Percentiles rank a stretch among this genome's conserved stretches.
phyloP scores from a whole-genome alignment of 1,140 invertebrate species.

The Hylaeus volcanicus region DNA sequence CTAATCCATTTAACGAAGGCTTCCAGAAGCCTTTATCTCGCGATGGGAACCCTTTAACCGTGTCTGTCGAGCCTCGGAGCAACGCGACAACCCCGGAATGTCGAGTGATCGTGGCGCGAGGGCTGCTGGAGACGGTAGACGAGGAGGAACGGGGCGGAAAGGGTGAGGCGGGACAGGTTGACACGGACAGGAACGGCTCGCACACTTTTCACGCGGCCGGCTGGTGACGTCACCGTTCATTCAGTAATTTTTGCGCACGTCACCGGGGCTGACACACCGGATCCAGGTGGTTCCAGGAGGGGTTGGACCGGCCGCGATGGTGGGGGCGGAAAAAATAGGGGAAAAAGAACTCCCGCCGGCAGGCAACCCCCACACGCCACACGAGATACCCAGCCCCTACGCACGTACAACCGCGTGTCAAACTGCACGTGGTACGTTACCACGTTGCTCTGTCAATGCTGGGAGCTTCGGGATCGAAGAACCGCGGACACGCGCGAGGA shows the following conservation, averaged over 20 bases:
- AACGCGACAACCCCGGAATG: conserved; percentile 13
- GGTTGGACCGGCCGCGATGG: conserved; percentile 60
- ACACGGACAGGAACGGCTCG: conserved; percentile 60
- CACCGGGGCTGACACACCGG: conserved; percentile 76
- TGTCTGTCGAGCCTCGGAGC: conserved; percentile 40
- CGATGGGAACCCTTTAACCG: conserved; percentile 45
- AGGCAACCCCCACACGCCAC: conserved; percentile 65
- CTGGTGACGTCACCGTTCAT: conserved; percentile 80
- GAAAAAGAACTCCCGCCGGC: conserved; percentile 76
- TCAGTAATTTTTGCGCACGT: conserved; percentile 81
- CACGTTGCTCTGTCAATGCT: conserved; percentile 59
- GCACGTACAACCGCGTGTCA: conserved; percentile 79
- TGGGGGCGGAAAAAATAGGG: conserved; percentile 80
- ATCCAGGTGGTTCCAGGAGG: conserved; percentile 70
- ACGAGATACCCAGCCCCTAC: conserved; percentile 68
- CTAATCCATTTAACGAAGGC: conserved; percentile 73
- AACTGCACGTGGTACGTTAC: conserved; percentile 76
- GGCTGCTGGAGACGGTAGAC: conserved; percentile 1
- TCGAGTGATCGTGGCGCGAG: neutral
- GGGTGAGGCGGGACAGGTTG: conserved; percentile 50
- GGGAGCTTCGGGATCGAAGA: neutral
- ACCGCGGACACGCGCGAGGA: neutral
- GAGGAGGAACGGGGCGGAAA: conserved; percentile 20
- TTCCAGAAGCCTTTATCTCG: conserved; percentile 63
- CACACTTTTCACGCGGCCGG: conserved; percentile 68